These are phyloP conservation scores for Drosophila parvula DNA, from an alignment of 1,140 invertebrate genomes.

Conservation along the genomic window DNA sequence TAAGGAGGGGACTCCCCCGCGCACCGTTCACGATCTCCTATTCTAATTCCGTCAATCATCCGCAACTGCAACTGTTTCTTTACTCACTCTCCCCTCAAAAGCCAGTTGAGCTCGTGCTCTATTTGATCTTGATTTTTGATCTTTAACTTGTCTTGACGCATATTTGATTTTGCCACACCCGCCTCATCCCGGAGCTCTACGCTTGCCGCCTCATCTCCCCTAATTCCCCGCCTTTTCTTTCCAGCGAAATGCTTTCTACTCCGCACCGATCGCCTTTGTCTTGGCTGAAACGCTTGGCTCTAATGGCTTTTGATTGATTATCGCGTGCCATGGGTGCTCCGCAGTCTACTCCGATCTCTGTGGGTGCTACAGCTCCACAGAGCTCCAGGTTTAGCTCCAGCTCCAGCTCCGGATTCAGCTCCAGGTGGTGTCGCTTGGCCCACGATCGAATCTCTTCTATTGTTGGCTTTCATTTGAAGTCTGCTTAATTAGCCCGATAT, in stretches of 20 bases:
- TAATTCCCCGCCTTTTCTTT: conserved; percentile 31
- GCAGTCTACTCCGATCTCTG: conserved; percentile 39
- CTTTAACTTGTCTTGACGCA: conserved; percentile 77
- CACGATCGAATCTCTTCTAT: conserved; percentile 67
- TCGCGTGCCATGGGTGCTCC: conserved; percentile 69
- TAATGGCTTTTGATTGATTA: conserved; percentile 82
- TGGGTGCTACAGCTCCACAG: conserved; percentile 56
- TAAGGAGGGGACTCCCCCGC: conserved; percentile 2
- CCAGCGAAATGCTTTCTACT: conserved; percentile 81
- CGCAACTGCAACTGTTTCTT: conserved; percentile 63
- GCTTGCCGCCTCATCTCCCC: conserved; percentile 1
- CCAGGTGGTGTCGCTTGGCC: conserved; percentile 66
- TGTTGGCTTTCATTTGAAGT: conserved; percentile 67
- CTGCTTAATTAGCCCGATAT: conserved; percentile 76
- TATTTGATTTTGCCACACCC: conserved; percentile 76
- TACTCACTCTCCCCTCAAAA: background rate
- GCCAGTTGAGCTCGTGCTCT: conserved; percentile 44
- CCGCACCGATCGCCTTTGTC: conserved; percentile 59
- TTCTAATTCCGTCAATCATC: conserved; percentile 82
- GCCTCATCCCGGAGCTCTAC: background rate
- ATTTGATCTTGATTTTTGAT: conserved; percentile 77
- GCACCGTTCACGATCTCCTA: conserved; percentile 66
- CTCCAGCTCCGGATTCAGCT: conserved; percentile 29
- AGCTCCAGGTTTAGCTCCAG: conserved; percentile 38
- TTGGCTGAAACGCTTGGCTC: conserved; percentile 68